Conservation (phyloP, 2,797 vertebrate genomes). For the Anguilla megastoma region DNA sequence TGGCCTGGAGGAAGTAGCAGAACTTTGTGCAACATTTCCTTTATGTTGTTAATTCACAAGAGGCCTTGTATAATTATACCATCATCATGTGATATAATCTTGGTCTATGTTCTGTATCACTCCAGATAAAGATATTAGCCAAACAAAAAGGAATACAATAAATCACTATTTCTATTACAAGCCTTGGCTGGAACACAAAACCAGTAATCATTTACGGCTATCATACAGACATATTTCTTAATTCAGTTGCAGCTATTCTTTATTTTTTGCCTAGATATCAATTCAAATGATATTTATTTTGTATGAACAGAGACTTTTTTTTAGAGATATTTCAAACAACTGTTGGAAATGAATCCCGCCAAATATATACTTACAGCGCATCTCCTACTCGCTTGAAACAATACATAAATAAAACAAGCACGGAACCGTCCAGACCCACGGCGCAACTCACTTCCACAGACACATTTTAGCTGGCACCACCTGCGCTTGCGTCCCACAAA, state of each 20-base stretch:
- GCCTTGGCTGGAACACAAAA: neutral
- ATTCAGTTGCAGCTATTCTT: neutral
- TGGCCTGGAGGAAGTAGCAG: neutral
- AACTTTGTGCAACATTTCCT: neutral
- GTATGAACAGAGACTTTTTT: too few relatives aligned
- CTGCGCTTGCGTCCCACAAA: too few relatives aligned
- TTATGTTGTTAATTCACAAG: neutral
- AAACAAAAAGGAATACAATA: neutral
- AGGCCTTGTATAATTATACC: neutral
- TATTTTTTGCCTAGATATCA: neutral
- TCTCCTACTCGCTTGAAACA: too few relatives aligned
- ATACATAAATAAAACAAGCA: too few relatives aligned
- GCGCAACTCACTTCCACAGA: too few relatives aligned
- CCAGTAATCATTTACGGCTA: neutral
- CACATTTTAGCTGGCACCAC: too few relatives aligned
- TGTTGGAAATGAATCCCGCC: too few relatives aligned
- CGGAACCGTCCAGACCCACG: too few relatives aligned
- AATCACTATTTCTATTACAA: neutral
- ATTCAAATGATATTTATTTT: neutral
- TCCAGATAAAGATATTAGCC: too few relatives aligned
- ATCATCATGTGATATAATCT: neutral
- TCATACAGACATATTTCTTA: neutral
- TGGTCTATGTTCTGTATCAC: neutral
- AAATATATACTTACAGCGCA: too few relatives aligned
- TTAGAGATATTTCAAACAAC: too few relatives aligned